These are phyloP conservation scores for Cuniculus paca DNA, from an alignment of 2,797 vertebrate genomes.

Conservation along the genomic window DNA sequence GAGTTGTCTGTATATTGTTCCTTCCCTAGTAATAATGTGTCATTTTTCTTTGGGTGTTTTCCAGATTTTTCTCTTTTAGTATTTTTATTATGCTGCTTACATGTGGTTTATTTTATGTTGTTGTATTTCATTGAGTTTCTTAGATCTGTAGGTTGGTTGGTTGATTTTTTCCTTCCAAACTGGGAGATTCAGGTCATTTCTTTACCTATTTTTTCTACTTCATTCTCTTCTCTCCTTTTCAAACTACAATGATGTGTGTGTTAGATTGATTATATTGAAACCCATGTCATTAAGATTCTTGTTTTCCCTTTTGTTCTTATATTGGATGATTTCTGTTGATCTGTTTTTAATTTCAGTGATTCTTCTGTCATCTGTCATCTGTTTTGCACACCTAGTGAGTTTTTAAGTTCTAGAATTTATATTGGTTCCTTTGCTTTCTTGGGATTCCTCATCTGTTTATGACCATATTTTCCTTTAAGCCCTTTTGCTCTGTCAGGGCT, in stretches of 20 bases:
- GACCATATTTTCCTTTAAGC: background rate
- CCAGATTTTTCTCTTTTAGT: background rate
- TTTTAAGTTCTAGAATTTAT: constrained; percentile 2
- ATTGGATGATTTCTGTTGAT: background rate
- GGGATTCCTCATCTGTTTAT: background rate
- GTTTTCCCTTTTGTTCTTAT: background rate
- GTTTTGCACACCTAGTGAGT: background rate
- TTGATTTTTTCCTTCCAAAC: background rate
- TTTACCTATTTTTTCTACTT: background rate
- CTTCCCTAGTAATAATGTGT: background rate
- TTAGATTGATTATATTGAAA: background rate
- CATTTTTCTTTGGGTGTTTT: background rate
- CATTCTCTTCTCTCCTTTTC: background rate
- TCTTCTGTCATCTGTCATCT: background rate
- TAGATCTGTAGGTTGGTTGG: background rate
- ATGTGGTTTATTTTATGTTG: background rate
- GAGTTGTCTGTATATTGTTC: background rate
- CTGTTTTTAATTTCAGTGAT: background rate
- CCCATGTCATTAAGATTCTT: background rate
- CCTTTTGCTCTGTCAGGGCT: background rate
- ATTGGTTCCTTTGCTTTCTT: background rate
- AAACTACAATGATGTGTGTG: background rate
- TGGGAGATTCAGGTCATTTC: background rate
- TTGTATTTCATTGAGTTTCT: background rate
- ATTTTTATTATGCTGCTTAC: background rate